Evolutionary conservation across 2,113 vertebrate genomes (phyloP), one percentile per base, ranked within the genome.

Genomic region (Gymnorhina tibicen): DNA sequence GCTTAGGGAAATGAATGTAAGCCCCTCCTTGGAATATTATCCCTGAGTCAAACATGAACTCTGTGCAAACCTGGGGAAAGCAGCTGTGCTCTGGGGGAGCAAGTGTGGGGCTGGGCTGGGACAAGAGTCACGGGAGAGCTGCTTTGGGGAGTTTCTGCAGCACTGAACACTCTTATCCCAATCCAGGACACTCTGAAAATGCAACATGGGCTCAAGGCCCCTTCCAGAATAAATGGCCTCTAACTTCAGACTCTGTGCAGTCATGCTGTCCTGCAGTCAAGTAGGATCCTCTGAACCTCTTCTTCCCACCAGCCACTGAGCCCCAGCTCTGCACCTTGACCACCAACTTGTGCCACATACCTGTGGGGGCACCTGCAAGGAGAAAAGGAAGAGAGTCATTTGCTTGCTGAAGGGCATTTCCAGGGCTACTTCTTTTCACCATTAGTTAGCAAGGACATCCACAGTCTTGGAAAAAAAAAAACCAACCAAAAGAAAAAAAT

Each of bases 291-390:
- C 79, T 47, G 33, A 89, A 55, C 9, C 3, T 2, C 41, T 79
- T 73, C 59, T 74, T 85, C 83, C 75, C 50, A 79, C 42, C 72
- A 67, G 59, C 33, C 60, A 64, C 9, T 44, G 49, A 69, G 62
- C 46, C 72, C 53, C 49, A 63, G 2, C 59, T 50, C 56, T 5
- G 14, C 64, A 73, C 60, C 42, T 42, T 6, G 37, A 42, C 16
- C 77, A 72, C 15, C 28, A n/a, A 16, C 3, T 2, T 4, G 16
- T 30, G 68, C 6, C 87, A 98, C 98, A 3, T 98, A 98, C 98
- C 98, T 98, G 97, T 22, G 96, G 97, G 4, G 98, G 98, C 70
- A 98, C 97, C 98, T 98, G 97, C 84, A 83, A 64, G 73, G 76
- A 91, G 24, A 92, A 95, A 95, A 67, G 58, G 11, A 90, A 90